A percentile compares a stretch with the other conserved stretches of the same genome.
These are phyloP conservation scores for Microtus ochrogaster DNA, from an alignment of 2,113 vertebrate genomes.

Conservation along the genomic window DNA sequence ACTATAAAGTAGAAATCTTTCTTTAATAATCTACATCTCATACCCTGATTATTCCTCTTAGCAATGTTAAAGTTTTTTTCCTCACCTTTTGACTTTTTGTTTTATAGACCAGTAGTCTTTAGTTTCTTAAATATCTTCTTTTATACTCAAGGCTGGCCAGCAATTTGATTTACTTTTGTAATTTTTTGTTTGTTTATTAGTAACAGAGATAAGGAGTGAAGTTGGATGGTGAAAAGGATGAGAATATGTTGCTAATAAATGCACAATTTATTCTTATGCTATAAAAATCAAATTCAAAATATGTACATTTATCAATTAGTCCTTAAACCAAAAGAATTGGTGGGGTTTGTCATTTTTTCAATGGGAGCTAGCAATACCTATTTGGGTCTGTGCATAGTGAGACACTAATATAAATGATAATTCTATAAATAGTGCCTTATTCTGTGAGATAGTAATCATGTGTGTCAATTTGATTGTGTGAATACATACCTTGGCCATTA, in stretches of 20 bases:
- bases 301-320: not conserved
- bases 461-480: not conserved
- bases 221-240: not conserved
- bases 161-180: not conserved
- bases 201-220: not conserved
- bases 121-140: not conserved
- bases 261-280: slow-evolving; percentile 29
- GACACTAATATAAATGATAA: not conserved
- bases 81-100: not conserved
- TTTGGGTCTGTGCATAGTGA: not conserved
- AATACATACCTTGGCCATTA: not conserved
- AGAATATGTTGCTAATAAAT: not conserved
- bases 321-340: not conserved
- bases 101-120: not conserved
- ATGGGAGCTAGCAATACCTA: not conserved
- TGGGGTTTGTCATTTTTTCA: not conserved
- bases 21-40: not conserved
- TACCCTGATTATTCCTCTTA: not conserved
- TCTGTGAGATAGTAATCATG: not conserved
- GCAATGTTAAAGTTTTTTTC: not conserved
- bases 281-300: slow-evolving; percentile 30
- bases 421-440: not conserved
- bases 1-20: not conserved
- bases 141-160: not conserved
- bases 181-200: slow-evolving; percentile 8